Percentiles rank a stretch among this genome's conserved stretches.
phyloP scores from a whole-genome alignment of 2,888 invertebrate species.

The Heliconius erato region DNA sequence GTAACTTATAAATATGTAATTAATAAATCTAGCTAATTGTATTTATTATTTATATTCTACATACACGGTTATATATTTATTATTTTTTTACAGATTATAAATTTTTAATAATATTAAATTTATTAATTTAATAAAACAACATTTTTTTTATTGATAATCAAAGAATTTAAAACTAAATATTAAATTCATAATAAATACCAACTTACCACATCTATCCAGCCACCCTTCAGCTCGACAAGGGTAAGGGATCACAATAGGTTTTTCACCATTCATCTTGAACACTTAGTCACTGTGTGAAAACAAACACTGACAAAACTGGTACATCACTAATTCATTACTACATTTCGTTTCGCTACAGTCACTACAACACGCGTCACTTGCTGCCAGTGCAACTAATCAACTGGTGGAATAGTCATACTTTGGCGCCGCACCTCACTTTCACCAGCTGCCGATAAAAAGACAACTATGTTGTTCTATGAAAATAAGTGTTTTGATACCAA shows the following conservation, averaged over 20 bases:
- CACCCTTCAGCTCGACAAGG: conserved; percentile 83
- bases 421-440: conserved; percentile 75
- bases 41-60: not conserved
- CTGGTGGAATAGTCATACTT: conserved; percentile 56
- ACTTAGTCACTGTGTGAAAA: conserved; percentile 60
- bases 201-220: conserved; percentile 82
- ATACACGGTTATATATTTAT: too few species aligned
- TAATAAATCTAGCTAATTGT: not conserved
- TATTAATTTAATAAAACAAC: not conserved
- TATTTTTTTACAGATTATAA: too few species aligned
- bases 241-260: conserved; percentile 70
- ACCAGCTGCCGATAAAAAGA: conserved; percentile 75
- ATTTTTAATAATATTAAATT: too few species aligned
- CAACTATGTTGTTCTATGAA: conserved; percentile 49
- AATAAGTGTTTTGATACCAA: conserved; percentile 38
- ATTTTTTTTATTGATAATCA: not conserved
- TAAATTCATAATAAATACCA: not conserved
- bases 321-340: conserved; percentile 57
- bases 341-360: conserved; percentile 67
- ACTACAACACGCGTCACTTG: conserved; percentile 51
- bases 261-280: conserved; percentile 72
- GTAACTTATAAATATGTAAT: not conserved
- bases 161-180: not conserved
- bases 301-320: conserved; percentile 58
- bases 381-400: conserved; percentile 48